Percentiles rank a stretch among this genome's conserved stretches.
phyloP scores from a whole-genome alignment of 2,113 vertebrate species.

The Rhineura floridana region DNA sequence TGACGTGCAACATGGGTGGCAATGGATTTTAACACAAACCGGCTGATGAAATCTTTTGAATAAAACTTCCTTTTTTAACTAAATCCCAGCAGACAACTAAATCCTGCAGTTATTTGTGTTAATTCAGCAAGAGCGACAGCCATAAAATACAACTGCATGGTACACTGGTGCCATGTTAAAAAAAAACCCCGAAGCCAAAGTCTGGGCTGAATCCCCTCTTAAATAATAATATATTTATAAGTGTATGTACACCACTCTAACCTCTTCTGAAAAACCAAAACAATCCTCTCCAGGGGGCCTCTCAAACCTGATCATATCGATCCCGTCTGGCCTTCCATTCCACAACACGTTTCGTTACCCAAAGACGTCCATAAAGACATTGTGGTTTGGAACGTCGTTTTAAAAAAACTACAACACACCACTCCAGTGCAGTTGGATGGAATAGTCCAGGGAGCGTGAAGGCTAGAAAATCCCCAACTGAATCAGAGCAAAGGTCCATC shows the following conservation, averaged over 20 bases:
- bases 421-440: no score
- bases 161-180: background rate
- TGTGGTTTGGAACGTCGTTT: no score
- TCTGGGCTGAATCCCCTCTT: slow-evolving; percentile 48
- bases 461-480: no score
- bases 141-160: background rate
- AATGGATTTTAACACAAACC: no score
- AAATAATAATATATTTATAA: slow-evolving; percentile 61
- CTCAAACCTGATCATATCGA: slow-evolving; percentile 45
- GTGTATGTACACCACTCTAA: slow-evolving; percentile 56
- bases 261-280: slow-evolving; percentile 67
- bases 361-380: background rate
- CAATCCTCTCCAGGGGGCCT: slow-evolving; percentile 35
- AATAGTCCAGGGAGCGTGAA: no score
- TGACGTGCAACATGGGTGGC: no score
- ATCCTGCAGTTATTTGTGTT: background rate
- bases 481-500: no score
- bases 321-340: slow-evolving; percentile 40
- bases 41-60: background rate
- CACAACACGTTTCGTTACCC: background rate
- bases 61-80: background rate
- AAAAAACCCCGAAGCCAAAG: slow-evolving; percentile 32
- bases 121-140: background rate
- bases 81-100: background rate
- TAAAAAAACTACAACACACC: no score